phyloP scores from a whole-genome alignment of 2,888 invertebrate species.

The Lepas anatifera region DNA sequence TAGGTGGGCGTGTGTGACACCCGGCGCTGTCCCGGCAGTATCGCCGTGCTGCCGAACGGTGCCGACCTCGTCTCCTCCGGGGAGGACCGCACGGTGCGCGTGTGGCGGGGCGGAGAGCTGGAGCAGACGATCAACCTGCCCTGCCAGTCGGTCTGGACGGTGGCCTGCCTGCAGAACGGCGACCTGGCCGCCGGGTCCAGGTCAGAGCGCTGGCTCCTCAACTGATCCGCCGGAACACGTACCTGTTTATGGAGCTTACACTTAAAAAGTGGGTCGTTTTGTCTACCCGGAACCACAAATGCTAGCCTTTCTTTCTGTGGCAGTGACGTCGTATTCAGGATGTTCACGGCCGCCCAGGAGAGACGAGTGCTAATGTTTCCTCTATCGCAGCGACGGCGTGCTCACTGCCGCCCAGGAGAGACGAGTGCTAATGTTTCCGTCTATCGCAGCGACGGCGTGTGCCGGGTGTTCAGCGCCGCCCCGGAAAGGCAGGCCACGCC shows the following conservation, averaged over 20 bases:
- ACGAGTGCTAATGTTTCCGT: too few relatives aligned
- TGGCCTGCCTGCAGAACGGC: slow-evolving; percentile 64
- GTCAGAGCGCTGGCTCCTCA: too few relatives aligned
- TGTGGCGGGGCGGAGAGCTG: slow-evolving; percentile 54
- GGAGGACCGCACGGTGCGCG: slow-evolving; percentile 73
- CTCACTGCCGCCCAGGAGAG: too few relatives aligned
- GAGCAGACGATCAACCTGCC: slow-evolving; percentile 59
- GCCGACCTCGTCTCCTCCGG: slow-evolving; percentile 64
- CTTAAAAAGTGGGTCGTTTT: too few relatives aligned
- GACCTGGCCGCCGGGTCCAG: slow-evolving; percentile 75
- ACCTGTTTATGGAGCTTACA: too few relatives aligned
- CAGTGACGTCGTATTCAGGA: too few relatives aligned
- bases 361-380: too few relatives aligned
- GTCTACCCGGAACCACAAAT: too few relatives aligned
- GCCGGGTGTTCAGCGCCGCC: slow-evolving; percentile 72
- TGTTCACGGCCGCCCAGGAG: too few relatives aligned
- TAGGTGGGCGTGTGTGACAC: neutral
- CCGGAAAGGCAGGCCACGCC: slow-evolving; percentile 54
- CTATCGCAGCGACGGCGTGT: slow-evolving; percentile 72
- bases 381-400: too few relatives aligned
- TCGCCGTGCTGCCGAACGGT: slow-evolving; percentile 37
- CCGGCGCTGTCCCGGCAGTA: slow-evolving; percentile 26
- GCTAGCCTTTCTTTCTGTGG: too few relatives aligned
- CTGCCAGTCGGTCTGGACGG: slow-evolving; percentile 79
- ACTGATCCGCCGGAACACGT: too few relatives aligned